Evolutionary conservation across 2,113 vertebrate species (phyloP).

Genomic region (Cathartes aura): DNA sequence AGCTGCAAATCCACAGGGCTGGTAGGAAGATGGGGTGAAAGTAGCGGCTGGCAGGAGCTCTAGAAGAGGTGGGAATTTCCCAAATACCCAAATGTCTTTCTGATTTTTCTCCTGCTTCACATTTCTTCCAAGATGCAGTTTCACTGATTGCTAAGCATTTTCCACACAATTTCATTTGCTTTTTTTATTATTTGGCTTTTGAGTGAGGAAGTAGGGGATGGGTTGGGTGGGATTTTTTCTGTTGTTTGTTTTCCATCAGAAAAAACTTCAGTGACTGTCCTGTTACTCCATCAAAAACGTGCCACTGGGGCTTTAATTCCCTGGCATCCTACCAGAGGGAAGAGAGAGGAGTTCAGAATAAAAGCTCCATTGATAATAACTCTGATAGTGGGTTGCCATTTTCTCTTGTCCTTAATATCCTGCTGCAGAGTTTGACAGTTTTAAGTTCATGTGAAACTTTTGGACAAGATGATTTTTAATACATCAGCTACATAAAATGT

Average conservation of each 20-base stretch:
- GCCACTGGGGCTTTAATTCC: background rate
- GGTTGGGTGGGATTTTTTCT: background rate
- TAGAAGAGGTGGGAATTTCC: background rate
- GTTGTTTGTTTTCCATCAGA: background rate
- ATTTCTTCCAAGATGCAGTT: background rate
- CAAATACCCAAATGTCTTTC: background rate
- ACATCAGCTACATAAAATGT: background rate
- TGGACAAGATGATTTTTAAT: background rate
- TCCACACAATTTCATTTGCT: background rate
- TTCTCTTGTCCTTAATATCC: background rate
- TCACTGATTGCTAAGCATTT: background rate
- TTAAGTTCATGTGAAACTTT: background rate
- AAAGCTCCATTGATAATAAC: background rate
- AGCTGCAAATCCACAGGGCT: background rate
- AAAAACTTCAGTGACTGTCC: background rate
- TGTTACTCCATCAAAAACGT: background rate
- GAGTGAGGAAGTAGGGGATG: background rate
- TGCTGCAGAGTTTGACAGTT: background rate
- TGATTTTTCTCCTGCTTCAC: background rate
- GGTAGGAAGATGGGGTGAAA: background rate
- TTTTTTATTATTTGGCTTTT: background rate
- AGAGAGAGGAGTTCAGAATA: background rate
- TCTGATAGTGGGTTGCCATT: background rate
- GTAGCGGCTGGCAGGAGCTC: background rate
- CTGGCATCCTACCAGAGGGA: background rate